Base-by-base conservation (phyloP, 2,797 vertebrate species). In the Anolis apletophallus region DNA sequence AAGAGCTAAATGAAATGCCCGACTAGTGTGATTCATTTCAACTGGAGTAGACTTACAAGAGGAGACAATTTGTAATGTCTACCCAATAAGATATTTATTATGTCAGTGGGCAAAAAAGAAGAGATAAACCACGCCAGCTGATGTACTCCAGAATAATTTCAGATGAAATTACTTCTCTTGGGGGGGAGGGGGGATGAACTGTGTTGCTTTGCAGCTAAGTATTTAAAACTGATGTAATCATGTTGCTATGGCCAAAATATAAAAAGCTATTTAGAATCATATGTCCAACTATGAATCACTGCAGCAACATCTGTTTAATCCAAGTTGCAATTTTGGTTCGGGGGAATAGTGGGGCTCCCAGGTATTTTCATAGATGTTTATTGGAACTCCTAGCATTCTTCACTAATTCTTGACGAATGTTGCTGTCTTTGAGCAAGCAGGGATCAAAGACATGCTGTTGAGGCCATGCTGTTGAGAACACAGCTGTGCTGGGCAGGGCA, bases 221-320 rank as follows among this genome's bases (percentile, higher is more conserved):
- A 32, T 67, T 88, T 92, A 87, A 83, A 64, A 83, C 32, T 73
- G 81, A 87, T 68, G 23, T 89, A 78, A 93, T 73, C 61, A 13
- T 71, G 4, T 13, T 84, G 46, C 50, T 19, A 64, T 76, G 71
- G 16, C 64, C 12, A 11, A 67, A 81, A 74, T 85, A 68, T 36
- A n/a, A 54, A 86, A 87, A 67, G 2, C 26, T 13, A 80, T 36
- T 83, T 73, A 82, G 80, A 78, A 81, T 19, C 4, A 81, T 21
- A 50, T 77, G 50, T 0, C 0, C 50, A 59, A 12, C n/a, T 84
- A 85, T 14, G 1, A 90, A 83, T 76, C 85, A 73, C 23, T 80
- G 21, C 23, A 75, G 17, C 16, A 76, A 40, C 19, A 32, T n/a
- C 19, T 23, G 16, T 82, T 52, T 36, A 29, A n/a, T n/a, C 36